phyloP scores from a whole-genome alignment of 2,888 invertebrate genomes.

The Plagodis pulveraria region DNA sequence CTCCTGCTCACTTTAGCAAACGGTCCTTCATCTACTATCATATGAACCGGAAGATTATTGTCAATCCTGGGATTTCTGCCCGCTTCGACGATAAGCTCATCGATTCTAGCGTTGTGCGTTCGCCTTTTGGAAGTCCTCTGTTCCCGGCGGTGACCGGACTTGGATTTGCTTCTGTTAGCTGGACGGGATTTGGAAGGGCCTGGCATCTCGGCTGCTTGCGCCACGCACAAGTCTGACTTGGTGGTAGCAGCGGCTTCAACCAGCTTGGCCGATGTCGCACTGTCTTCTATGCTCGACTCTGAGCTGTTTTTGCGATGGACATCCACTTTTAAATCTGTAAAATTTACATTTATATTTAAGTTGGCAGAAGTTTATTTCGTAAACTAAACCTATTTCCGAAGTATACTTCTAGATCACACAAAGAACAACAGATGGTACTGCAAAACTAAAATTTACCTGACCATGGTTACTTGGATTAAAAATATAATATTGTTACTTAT shows the following conservation, averaged over 20 bases:
- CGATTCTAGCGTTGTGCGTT: slow-evolving; percentile 65
- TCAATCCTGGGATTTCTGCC: slow-evolving; percentile 60
- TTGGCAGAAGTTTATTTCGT: too few species aligned
- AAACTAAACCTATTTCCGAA: too few species aligned
- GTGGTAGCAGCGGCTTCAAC: slow-evolving; percentile 63
- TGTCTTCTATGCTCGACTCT: slow-evolving; percentile 92
- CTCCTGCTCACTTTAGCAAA: slow-evolving; percentile 76
- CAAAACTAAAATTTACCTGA: not conserved
- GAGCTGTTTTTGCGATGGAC: slow-evolving; percentile 96
- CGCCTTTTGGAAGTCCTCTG: slow-evolving; percentile 61
- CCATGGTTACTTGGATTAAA: not conserved
- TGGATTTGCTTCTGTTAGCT: slow-evolving; percentile 58
- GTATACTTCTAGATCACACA: too few species aligned
- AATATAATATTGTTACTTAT: too few species aligned
- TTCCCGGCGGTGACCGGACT: slow-evolving; percentile 66
- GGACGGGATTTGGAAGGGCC: slow-evolving; percentile 68
- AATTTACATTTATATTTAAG: slow-evolving; percentile 3
- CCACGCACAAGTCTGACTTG: slow-evolving; percentile 72
- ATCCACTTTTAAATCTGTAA: slow-evolving; percentile 94
- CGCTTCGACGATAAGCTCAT: slow-evolving; percentile 70
- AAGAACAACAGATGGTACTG: too few species aligned
- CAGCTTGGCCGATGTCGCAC: slow-evolving; percentile 78
- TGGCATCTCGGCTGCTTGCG: slow-evolving; percentile 56
- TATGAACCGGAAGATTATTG: slow-evolving; percentile 67
- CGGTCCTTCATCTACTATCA: slow-evolving; percentile 74